Evolutionary conservation across 2,888 invertebrate genomes (phyloP).

Genomic region (Ethmia dodecea): DNA sequence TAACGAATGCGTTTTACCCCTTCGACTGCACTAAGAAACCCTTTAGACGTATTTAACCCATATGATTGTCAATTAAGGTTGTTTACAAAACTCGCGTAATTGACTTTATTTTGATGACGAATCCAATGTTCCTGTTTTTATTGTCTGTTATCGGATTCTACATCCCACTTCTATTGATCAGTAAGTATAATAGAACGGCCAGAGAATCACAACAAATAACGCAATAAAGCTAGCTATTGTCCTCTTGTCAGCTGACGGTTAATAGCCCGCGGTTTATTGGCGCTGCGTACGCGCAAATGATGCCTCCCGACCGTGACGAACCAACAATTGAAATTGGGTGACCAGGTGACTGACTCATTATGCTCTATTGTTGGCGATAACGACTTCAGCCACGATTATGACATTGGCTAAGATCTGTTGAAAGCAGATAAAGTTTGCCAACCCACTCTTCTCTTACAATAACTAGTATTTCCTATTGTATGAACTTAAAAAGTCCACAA

Average conservation of each 20-base stretch:
- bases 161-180: background rate
- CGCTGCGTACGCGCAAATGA: slow-evolving; percentile 23
- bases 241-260: slow-evolving; percentile 23
- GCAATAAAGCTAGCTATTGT: slow-evolving; percentile 10
- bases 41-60: background rate
- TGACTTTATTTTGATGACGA: background rate
- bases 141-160: background rate
- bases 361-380: slow-evolving; percentile 1
- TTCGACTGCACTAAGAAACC: slow-evolving; percentile 33
- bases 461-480: too few relatives aligned
- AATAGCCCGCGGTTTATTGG: slow-evolving; percentile 20
- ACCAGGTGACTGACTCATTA: slow-evolving; percentile 29
- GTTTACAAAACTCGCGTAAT: background rate
- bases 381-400: slow-evolving; percentile 1
- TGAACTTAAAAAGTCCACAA: too few relatives aligned
- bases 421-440: too few relatives aligned
- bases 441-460: too few relatives aligned
- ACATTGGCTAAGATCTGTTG: too few relatives aligned
- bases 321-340: slow-evolving; percentile 27
- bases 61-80: background rate
- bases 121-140: too few relatives aligned
- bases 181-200: background rate
- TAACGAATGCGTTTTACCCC: slow-evolving; percentile 62
- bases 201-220: slow-evolving; percentile 1
- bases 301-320: slow-evolving; percentile 25